Conservation (phyloP, 2,888 invertebrate genomes). For the Omphaloscelis lunosa region DNA sequence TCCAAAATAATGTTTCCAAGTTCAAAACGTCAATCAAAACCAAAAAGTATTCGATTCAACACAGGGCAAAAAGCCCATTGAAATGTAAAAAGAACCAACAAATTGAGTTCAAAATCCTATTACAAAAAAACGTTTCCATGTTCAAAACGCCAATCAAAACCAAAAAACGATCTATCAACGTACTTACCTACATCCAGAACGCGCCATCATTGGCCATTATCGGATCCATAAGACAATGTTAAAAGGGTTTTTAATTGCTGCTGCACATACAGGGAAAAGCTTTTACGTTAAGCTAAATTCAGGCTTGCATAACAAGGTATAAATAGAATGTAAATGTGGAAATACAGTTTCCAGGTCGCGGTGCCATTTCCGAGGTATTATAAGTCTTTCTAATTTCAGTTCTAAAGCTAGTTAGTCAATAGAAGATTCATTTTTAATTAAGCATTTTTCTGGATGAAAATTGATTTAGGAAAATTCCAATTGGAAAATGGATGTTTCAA, state of each 20-base stretch:
- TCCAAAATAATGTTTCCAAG: background rate
- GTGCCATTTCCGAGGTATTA: slow-evolving; percentile 43
- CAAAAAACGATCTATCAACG: slow-evolving; percentile 19
- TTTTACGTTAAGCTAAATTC: slow-evolving; percentile 63
- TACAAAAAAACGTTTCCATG: background rate
- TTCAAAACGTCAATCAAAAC: slow-evolving; percentile 22
- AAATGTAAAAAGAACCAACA: background rate
- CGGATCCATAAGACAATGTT: slow-evolving; percentile 59
- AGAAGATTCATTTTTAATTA: background rate
- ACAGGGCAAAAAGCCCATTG: slow-evolving; percentile 33
- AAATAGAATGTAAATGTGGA: slow-evolving; percentile 54
- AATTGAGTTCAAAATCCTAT: background rate
- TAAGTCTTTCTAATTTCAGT: slow-evolving; percentile 42
- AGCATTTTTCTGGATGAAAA: background rate
- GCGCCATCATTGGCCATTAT: slow-evolving; percentile 58
- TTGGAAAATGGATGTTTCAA: background rate
- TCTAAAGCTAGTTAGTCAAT: background rate
- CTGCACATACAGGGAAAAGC: slow-evolving; percentile 57
- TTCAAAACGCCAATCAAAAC: slow-evolving; percentile 37
- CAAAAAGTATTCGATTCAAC: background rate
- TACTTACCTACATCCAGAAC: slow-evolving; percentile 16
- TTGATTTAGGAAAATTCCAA: background rate
- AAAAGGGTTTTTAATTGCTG: slow-evolving; percentile 61
- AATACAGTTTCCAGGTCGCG: slow-evolving; percentile 25
- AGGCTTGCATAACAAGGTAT: slow-evolving; percentile 55